Evolutionary conservation across 1,140 invertebrate species (phyloP).

Genomic region (Antheraea mylitta): DNA sequence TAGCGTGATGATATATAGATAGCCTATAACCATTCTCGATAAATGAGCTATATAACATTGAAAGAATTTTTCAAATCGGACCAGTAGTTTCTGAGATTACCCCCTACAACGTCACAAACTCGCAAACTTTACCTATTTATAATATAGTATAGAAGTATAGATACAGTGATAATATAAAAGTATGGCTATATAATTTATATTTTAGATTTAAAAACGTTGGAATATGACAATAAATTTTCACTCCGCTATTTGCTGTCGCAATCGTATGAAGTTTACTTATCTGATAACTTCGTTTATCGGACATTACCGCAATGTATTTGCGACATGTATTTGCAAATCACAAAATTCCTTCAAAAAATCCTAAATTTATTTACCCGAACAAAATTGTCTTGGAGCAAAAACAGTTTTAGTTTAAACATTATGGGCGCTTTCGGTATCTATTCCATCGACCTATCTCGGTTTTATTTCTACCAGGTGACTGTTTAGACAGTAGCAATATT

Average conservation of each 20-base stretch:
- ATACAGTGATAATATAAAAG: no score
- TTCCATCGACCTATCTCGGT: neutral
- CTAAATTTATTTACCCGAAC: neutral
- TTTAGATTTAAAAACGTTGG: neutral
- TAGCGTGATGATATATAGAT: no score
- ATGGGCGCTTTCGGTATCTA: neutral
- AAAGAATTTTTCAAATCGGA: no score
- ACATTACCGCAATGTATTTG: constrained; percentile 26
- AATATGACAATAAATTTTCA: neutral
- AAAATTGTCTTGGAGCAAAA: neutral
- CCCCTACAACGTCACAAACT: no score
- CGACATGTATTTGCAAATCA: constrained; percentile 27
- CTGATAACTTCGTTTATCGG: constrained; percentile 26
- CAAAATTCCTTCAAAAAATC: constrained; percentile 20
- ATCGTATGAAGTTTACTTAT: constrained; percentile 4
- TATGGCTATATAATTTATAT: neutral
- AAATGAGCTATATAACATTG: no score
- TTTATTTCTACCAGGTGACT: no score
- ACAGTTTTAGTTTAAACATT: neutral
- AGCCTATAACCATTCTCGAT: no score
- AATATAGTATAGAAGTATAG: no score
- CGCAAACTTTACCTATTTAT: no score
- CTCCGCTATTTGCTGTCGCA: neutral
- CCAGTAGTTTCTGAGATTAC: no score
- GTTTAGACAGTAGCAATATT: no score